Percentiles rank a stretch among this genome's conserved stretches.
Evolutionary conservation across 2,113 vertebrate genomes (phyloP).

Genomic region (Thalassarche chlororhynchos): DNA sequence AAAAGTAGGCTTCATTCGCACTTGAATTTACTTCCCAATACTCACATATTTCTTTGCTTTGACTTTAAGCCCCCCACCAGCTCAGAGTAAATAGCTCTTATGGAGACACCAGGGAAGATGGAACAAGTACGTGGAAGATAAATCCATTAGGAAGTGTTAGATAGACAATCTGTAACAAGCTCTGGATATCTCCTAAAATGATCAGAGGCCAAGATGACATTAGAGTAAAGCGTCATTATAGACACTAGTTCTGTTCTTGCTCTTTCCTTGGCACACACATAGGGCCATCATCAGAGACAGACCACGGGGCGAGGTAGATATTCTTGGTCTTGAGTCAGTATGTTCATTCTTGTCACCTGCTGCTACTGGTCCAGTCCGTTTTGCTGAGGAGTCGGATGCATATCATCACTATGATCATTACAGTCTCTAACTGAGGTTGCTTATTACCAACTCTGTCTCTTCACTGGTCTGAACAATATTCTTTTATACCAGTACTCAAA

Average conservation of each 20-base stretch:
- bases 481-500: neutral
- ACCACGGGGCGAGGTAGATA: rapidly evolving
- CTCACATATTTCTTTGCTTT: neutral
- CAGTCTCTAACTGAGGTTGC: neutral
- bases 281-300: neutral
- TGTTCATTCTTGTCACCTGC: neutral
- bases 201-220: neutral
- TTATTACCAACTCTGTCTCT: neutral
- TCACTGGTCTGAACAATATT: neutral
- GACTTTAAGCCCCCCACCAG: neutral
- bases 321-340: neutral
- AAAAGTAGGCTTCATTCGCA: neutral
- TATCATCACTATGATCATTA: neutral
- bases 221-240: neutral
- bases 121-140: neutral
- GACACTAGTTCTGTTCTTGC: neutral
- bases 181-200: neutral
- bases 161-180: neutral
- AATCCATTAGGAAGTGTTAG: neutral
- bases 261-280: neutral
- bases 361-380: neutral
- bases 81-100: neutral
- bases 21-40: neutral
- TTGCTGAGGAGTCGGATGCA: neutral
- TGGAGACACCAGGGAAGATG: neutral